Base-by-base conservation (phyloP, 1,140 invertebrate genomes). In the Amphibalanus amphitrite region DNA sequence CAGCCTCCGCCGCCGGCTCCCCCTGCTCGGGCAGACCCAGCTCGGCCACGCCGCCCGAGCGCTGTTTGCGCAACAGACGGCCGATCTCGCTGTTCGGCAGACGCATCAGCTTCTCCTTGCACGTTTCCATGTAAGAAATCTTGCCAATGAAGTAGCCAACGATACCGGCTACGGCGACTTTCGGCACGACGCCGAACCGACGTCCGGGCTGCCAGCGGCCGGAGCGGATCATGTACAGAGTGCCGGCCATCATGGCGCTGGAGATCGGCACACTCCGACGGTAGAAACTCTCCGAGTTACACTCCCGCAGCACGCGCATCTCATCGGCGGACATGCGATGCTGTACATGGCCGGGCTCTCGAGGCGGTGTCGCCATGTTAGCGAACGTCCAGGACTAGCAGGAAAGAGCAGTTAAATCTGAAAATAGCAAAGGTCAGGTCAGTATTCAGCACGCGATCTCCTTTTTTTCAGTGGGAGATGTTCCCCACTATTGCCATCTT, bases 111-210 rank as follows among this genome's bases (percentile, higher is more conserved):
- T 89, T 90, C 73, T 90, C 88, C 6, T 86, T 85, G 78, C 88
- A 90, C 73, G 83, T 84, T 65, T 80, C 77, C 78, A 89, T 87
- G 75, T 90, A 91, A 0, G 88, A 90, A 65, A 90, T 80, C 80
- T 90, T 90, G 4, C 89, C 89, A 0, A 88, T 67, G 76, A 90
- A 85, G 79, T 89, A 90, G 13, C 88, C 89, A n/a, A 88, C 68
- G 15, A 88, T 78, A 28, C 84, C 84, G 26, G 85, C 86, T 68
- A 85, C 77, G 0, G 84, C 78, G 26, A 88, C 83, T 80, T 89
- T 89, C 8, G 88, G 87, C 59, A 82, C 79, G 1, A 87, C 80
- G 0, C 89, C 89, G 78, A 84, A 89, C 69, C 82, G 81, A 17
- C 82, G 76, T 78, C 83, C 84, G 15, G 82, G 79, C 75, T 83